Conservation (phyloP, 2,797 vertebrate species). For the Dromococcyx pavoninus region DNA sequence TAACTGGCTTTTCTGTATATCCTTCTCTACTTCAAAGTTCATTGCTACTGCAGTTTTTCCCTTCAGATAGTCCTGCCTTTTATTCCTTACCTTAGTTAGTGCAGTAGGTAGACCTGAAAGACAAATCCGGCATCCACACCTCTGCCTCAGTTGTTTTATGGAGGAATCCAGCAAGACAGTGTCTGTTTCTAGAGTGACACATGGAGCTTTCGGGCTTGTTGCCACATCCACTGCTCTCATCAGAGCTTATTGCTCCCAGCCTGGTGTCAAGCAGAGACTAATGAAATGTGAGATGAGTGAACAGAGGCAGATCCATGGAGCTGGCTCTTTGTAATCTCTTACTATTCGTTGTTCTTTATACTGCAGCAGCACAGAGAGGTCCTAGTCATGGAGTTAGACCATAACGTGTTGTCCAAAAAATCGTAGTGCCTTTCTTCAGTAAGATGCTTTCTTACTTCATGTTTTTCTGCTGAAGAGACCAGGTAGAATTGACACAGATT, state of each 20-base stretch:
- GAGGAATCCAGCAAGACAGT: background rate
- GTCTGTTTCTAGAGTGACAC: constrained; percentile 5
- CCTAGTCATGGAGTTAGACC: background rate
- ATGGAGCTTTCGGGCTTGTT: background rate
- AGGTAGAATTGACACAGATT: background rate
- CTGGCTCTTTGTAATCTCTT: background rate
- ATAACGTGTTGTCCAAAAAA: background rate
- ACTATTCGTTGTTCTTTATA: background rate
- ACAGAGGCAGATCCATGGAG: background rate
- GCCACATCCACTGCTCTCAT: background rate
- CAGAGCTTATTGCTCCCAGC: constrained; percentile 35
- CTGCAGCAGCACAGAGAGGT: background rate
- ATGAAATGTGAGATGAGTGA: constrained; percentile 45
- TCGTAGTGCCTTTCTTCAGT: background rate
- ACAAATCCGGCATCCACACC: background rate
- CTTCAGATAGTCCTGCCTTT: background rate
- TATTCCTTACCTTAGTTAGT: background rate
- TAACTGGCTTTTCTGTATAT: background rate
- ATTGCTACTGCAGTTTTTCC: background rate
- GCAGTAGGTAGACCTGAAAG: background rate
- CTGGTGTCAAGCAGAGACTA: constrained; percentile 41
- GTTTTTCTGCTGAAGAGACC: background rate
- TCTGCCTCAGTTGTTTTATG: background rate
- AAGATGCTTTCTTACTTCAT: background rate
- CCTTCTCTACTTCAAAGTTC: background rate